Base-by-base conservation (phyloP, 2,888 invertebrate species). In the Cryptus viduatorius region DNA sequence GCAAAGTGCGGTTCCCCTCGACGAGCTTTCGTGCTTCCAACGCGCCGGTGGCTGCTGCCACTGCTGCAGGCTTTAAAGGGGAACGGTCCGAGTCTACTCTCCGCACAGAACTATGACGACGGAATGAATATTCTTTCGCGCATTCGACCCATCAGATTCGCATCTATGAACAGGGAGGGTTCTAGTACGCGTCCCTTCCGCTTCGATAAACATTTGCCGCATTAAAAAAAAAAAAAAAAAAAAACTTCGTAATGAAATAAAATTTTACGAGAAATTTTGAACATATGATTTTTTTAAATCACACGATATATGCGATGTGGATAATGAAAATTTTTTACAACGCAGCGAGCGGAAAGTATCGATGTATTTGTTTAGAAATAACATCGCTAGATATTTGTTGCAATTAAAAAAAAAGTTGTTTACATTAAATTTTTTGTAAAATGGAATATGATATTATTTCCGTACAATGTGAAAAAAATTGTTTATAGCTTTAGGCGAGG, bases 1-100 rank as follows among this genome's bases (percentile, higher is more conserved):
- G 91, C 90, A 89, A 92, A 92, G 91, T 90, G 91, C 90, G 91
- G 90, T 92, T 91, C 90, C 91, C 91, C 92, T 91, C 91, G 90
- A 89, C 90, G 88, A 91, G 92, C 92, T 92, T 91, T 91, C 91
- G 89, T 90, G 90, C 91, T 92, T 90, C 91, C 91, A 90, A 89
- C 89, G 79, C 75, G 64, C 69, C 76, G 37, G 69, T 75, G 50
- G 83, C 79, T 79, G 31, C 72, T 73, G 72, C 80, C 48, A 50
- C 75, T 59, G 73, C 48, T 75, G 92, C 90, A 91, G 88, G 91
- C 90, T 81, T 93, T 93, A 93, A 93, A 93, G 93, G 90, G 92
- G 92, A 93, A 90, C 91, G 89, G 71, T 79, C 90, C 79, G 72
- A 86, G 79, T 82, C 77, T 12, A 84, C 80, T 81, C 10, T 19